Percentiles rank a stretch among this genome's conserved stretches.
Conservation (phyloP, 2,888 invertebrate species). For the Sminthurinus aureus region DNA sequence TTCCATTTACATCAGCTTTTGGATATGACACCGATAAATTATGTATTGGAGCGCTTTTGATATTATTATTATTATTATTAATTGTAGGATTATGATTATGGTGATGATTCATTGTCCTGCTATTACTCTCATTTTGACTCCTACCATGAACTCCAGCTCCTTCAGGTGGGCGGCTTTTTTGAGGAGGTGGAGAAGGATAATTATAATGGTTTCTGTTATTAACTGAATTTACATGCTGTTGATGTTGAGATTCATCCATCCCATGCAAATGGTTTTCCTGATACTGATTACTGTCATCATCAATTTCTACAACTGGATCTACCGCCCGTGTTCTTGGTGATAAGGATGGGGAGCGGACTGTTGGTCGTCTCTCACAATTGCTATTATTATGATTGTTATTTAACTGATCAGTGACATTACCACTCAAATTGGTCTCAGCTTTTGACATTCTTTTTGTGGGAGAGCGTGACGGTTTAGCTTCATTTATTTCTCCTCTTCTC, state of each 20-base stretch:
- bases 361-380: conserved; percentile 1
- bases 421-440: not conserved
- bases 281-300: not conserved
- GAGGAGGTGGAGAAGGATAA: too few species aligned
- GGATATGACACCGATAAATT: not conserved
- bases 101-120: not conserved
- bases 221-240: too few species aligned
- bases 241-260: not conserved
- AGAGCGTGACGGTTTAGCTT: not conserved
- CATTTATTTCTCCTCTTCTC: not conserved
- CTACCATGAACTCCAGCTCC: not conserved
- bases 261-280: not conserved
- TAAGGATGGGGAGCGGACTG: conserved; percentile 17
- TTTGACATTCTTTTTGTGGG: not conserved
- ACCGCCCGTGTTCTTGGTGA: conserved; percentile 13
- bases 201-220: too few species aligned
- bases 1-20: not conserved
- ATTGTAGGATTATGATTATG: not conserved
- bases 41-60: not conserved
- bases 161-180: not conserved
- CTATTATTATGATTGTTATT: too few species aligned
- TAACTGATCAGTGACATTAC: not conserved
- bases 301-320: not conserved
- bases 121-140: not conserved
- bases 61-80: not conserved